Evolutionary conservation across 2,797 vertebrate species (phyloP).

Genomic region (Helicolenus hilgendorfi): DNA sequence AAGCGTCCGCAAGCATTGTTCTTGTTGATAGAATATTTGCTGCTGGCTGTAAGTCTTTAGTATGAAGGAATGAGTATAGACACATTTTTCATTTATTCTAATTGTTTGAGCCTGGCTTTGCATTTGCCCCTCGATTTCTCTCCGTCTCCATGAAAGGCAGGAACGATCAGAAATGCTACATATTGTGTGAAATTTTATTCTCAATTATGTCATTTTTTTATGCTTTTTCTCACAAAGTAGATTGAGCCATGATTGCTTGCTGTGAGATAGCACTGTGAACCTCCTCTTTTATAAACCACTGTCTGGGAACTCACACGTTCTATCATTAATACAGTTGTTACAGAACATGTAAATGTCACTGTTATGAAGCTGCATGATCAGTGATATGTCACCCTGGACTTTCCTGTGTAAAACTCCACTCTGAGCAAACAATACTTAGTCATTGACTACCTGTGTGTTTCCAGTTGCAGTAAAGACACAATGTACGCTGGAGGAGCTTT

Average conservation of each 20-base stretch:
- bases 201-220: neutral
- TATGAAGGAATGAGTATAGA: conserved; percentile 70
- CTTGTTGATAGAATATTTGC: conserved; percentile 23
- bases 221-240: conserved; percentile 28
- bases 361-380: conserved; percentile 42
- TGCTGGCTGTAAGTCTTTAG: conserved; percentile 8
- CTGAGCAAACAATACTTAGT: conserved; percentile 9
- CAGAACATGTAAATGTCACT: conserved; percentile 14
- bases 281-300: conserved; percentile 58
- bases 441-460: conserved; percentile 29
- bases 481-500: conserved; percentile 48
- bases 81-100: conserved; percentile 21
- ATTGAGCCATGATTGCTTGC: conserved; percentile 51
- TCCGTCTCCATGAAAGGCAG: conserved; percentile 13
- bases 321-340: conserved; percentile 7
- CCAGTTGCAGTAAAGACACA: conserved; percentile 51
- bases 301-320: conserved; percentile 21
- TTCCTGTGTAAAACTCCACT: conserved; percentile 38
- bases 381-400: conserved; percentile 4
- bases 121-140: conserved; percentile 4
- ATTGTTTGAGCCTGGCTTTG: conserved; percentile 23
- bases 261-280: conserved; percentile 74
- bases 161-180: neutral
- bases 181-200: conserved; percentile 24
- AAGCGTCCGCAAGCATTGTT: neutral